These are phyloP conservation scores for Grammomys dolichurus DNA, from an alignment of 2,113 vertebrate species.

Conservation along the genomic window DNA sequence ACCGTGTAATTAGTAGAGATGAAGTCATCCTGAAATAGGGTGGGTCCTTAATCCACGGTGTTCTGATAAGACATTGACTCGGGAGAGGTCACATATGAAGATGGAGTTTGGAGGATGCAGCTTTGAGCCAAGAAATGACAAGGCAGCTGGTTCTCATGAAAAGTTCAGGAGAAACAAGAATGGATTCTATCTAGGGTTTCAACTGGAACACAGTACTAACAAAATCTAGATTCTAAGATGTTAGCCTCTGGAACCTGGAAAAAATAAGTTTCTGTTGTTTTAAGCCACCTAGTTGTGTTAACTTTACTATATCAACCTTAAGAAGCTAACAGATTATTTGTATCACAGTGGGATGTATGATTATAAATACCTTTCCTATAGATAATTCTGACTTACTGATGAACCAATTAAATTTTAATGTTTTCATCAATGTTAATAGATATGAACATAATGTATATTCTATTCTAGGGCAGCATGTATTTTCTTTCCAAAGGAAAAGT, in stretches of 20 bases:
- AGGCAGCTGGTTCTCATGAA: neutral
- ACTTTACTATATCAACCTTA: neutral
- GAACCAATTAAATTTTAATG: neutral
- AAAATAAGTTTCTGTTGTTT: neutral
- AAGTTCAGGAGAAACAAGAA: neutral
- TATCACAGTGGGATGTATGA: neutral
- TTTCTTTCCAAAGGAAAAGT: neutral
- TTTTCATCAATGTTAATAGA: neutral
- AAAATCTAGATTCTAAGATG: neutral
- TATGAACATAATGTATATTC: neutral
- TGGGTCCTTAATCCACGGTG: neutral
- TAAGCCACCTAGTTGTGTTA: neutral
- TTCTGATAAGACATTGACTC: neutral
- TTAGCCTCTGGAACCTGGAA: neutral
- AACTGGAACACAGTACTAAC: neutral
- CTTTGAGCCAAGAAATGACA: neutral
- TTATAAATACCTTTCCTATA: neutral
- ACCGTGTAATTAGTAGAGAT: neutral
- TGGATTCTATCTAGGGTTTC: neutral
- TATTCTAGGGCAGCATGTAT: neutral
- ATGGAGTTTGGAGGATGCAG: too few species aligned
- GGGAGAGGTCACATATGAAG: neutral
- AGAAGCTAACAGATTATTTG: constrained; percentile 6
- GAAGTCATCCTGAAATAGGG: neutral
- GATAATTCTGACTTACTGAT: neutral